Conservation (phyloP, 1,140 invertebrate genomes). For the Euwallacea fornicatus region DNA sequence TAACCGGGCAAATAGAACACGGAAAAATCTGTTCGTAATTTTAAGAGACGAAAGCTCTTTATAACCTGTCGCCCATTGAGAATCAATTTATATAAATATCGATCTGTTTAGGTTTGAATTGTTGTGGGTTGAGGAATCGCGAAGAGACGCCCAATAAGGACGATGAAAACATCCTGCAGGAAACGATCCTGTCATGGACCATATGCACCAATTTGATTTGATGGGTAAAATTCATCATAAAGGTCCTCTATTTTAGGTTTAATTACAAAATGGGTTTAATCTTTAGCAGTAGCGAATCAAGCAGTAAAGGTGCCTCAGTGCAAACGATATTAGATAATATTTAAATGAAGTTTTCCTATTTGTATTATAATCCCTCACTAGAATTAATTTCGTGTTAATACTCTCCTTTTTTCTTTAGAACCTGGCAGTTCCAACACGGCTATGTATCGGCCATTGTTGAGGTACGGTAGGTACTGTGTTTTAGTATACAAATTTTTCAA, state of each 20-base stretch:
- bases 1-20: too few species aligned
- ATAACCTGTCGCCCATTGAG: slow-evolving; percentile 33
- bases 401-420: too few species aligned
- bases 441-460: too few species aligned
- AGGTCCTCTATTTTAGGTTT: background rate
- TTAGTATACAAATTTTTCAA: too few species aligned
- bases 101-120: slow-evolving; percentile 39
- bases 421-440: too few species aligned
- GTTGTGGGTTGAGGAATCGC: slow-evolving; percentile 28
- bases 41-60: slow-evolving; percentile 7
- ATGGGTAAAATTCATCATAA: background rate
- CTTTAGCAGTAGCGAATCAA: background rate
- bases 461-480: too few species aligned
- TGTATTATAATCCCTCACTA: background rate
- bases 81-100: slow-evolving; percentile 39
- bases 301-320: background rate
- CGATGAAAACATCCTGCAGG: slow-evolving; percentile 38
- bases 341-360: background rate
- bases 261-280: background rate
- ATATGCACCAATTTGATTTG: slow-evolving; percentile 25
- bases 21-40: too few species aligned
- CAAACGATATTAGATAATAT: background rate
- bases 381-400: too few species aligned
- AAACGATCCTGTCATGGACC: slow-evolving; percentile 13
- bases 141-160: slow-evolving; percentile 40